phyloP scores from a whole-genome alignment of 2,113 vertebrate genomes.

The Neodon shergylaensis region DNA sequence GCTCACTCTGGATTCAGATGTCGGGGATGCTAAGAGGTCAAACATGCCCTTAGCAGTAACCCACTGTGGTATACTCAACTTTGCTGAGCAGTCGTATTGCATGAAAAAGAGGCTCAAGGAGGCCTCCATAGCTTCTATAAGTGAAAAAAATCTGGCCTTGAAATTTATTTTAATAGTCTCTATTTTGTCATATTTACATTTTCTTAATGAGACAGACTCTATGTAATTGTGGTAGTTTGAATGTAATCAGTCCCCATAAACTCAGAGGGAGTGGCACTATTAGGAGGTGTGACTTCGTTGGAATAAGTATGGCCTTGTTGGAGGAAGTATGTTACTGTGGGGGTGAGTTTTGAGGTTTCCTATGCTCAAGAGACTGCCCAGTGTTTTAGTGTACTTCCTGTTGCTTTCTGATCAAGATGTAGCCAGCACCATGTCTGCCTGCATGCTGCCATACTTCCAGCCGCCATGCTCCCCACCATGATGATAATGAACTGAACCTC shows the following conservation, averaged over 20 bases:
- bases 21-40: neutral
- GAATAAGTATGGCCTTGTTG: neutral
- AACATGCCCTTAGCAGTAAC: neutral
- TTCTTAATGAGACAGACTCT: neutral
- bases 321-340: neutral
- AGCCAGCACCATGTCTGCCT: neutral
- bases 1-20: neutral
- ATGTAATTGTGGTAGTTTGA: neutral
- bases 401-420: neutral
- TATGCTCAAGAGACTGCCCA: neutral
- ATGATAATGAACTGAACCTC: neutral
- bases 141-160: neutral
- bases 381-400: neutral
- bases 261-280: neutral
- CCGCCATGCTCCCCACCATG: neutral
- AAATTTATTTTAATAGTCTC: neutral
- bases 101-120: neutral
- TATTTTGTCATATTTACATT: neutral
- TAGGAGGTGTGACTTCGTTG: neutral
- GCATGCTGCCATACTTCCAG: neutral
- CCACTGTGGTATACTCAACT: too few relatives aligned
- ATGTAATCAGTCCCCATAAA: neutral
- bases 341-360: neutral
- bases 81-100: neutral
- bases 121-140: neutral